A percentile compares a stretch with the other conserved stretches of the same genome.
Evolutionary conservation across 2,888 invertebrate species (phyloP).

Genomic region (Folsomia candida): DNA sequence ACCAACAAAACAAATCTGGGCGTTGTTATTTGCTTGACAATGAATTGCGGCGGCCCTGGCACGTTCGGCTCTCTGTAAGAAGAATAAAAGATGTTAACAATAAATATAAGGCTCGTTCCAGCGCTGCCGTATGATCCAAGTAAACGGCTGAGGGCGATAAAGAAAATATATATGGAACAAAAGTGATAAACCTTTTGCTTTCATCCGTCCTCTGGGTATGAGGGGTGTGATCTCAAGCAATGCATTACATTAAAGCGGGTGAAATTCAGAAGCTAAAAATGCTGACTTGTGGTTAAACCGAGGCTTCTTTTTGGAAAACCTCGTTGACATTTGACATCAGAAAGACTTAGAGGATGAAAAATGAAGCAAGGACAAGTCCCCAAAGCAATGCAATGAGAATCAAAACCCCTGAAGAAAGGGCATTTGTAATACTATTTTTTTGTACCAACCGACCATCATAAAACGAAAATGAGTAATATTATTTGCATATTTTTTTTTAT

Average conservation of each 20-base stretch:
- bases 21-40: slow-evolving; percentile 49
- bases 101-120: neutral
- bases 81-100: neutral
- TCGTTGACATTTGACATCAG: slow-evolving; percentile 7
- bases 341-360: neutral
- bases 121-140: neutral
- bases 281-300: slow-evolving; percentile 8
- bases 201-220: neutral
- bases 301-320: neutral
- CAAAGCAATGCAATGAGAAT: neutral
- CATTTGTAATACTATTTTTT: no score
- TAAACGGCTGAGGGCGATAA: neutral
- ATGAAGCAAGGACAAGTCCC: neutral
- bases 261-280: neutral
- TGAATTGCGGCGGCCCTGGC: slow-evolving; percentile 47
- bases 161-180: neutral
- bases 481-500: no score
- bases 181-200: neutral
- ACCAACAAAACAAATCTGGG: slow-evolving; percentile 50
- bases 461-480: slow-evolving; percentile 1
- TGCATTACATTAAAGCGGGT: neutral
- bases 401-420: no score
- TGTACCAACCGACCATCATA: neutral
- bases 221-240: no score
- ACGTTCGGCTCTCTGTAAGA: slow-evolving; percentile 48